Evolutionary conservation across 2,888 invertebrate species (phyloP).

Genomic region (Nesidiocoris tenuis): DNA sequence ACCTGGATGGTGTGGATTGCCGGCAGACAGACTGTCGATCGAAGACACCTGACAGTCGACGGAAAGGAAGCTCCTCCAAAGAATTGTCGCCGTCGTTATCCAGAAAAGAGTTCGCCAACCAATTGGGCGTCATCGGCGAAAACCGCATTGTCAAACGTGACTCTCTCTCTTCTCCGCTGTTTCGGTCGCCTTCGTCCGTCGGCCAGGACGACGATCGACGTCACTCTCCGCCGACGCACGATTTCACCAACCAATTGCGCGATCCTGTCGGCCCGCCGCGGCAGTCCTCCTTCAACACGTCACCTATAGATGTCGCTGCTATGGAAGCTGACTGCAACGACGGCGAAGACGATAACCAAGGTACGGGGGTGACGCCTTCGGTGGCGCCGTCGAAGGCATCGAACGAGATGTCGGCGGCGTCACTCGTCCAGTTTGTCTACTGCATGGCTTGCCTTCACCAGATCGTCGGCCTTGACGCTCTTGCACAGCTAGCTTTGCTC

Average conservation of each 20-base stretch:
- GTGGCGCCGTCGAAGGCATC: neutral
- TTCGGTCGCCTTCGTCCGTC: slow-evolving; percentile 5
- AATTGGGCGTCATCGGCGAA: slow-evolving; percentile 31
- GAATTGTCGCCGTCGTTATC: slow-evolving; percentile 28
- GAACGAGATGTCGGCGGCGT: neutral
- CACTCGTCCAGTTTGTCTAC: slow-evolving; percentile 72
- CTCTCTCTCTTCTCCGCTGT: neutral
- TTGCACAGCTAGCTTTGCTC: slow-evolving; percentile 72
- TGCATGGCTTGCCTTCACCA: slow-evolving; percentile 70
- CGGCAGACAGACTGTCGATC: too few relatives aligned
- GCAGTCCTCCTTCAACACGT: slow-evolving; percentile 12
- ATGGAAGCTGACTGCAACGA: slow-evolving; percentile 39
- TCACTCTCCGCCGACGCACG: slow-evolving; percentile 21
- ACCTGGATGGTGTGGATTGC: neutral
- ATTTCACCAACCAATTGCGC: slow-evolving; percentile 18
- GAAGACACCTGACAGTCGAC: slow-evolving; percentile 29
- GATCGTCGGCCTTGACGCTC: slow-evolving; percentile 70
- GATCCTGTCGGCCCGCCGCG: neutral
- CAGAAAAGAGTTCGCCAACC: slow-evolving; percentile 30
- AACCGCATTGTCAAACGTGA: slow-evolving; percentile 20
- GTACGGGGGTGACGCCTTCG: slow-evolving; percentile 34
- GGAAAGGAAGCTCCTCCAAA: slow-evolving; percentile 23
- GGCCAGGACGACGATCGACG: slow-evolving; percentile 6
- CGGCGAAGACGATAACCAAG: slow-evolving; percentile 38
- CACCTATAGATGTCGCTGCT: slow-evolving; percentile 40